phyloP scores from a whole-genome alignment of 2,797 vertebrate species.

The Muscicapa comitata region DNA sequence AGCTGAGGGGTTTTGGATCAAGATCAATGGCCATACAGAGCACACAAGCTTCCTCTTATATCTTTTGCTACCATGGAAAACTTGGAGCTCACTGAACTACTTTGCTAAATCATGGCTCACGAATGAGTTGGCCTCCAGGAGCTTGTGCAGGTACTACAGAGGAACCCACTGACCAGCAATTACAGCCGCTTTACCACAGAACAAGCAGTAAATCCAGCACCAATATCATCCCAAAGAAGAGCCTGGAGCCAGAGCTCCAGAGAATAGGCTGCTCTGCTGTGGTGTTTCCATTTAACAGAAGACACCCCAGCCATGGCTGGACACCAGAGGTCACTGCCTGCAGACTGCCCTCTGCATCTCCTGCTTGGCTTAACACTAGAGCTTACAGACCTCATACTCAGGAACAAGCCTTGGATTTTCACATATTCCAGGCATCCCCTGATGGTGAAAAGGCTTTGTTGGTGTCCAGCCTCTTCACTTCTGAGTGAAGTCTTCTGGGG shows the following conservation, averaged over 20 bases:
- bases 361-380: neutral
- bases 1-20: neutral
- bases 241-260: too few relatives aligned
- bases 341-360: neutral
- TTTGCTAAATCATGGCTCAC: neutral
- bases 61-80: neutral
- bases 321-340: neutral
- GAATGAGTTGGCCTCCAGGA: too few relatives aligned
- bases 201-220: too few relatives aligned
- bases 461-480: too few relatives aligned
- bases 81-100: neutral
- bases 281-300: neutral
- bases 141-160: too few relatives aligned
- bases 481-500: neutral
- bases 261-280: neutral
- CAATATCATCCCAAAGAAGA: too few relatives aligned
- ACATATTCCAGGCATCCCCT: neutral
- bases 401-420: neutral
- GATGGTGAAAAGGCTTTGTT: neutral
- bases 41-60: neutral
- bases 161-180: too few relatives aligned
- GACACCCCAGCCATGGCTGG: neutral
- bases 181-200: too few relatives aligned
- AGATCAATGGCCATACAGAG: neutral
- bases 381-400: neutral